Percentiles rank a stretch among this genome's conserved stretches.
phyloP scores from a whole-genome alignment of 53 echinoderm and acorn worm genomes.

The Holothuria leucospilota region DNA sequence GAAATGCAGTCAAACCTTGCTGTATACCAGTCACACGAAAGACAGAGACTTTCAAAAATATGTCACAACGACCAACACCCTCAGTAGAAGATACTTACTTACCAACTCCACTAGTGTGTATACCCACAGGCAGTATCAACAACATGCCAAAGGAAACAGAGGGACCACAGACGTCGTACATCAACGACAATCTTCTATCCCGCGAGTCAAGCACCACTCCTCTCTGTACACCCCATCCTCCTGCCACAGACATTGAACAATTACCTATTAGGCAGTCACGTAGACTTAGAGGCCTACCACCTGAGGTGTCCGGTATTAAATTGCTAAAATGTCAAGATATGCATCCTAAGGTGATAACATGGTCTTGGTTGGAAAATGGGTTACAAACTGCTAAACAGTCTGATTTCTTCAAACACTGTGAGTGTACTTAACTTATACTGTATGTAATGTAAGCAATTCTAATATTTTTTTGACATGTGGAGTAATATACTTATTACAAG shows the following conservation, averaged over 20 bases:
- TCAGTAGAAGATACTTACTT: neutral
- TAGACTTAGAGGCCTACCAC: neutral
- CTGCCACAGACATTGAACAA: neutral
- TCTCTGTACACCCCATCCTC: neutral
- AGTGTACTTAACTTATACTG: no score
- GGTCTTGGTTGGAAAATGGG: no score
- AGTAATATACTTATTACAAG: no score
- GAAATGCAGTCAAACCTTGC: neutral
- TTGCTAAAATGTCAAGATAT: neutral
- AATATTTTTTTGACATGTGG: no score
- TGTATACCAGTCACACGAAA: neutral
- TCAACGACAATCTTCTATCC: neutral
- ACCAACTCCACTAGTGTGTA: neutral
- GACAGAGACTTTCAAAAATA: neutral
- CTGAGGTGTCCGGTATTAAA: neutral
- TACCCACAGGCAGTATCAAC: neutral
- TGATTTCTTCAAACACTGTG: no score
- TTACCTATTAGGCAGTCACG: neutral
- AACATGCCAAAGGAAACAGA: neutral
- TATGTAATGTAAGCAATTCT: no score
- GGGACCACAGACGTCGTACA: neutral
- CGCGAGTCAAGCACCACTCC: neutral
- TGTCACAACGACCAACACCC: no score
- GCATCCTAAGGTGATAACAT: neutral
- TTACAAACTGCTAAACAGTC: no score